These are phyloP conservation scores for Syngnathus floridae DNA, from an alignment of 2,113 vertebrate species.

Conservation along the genomic window DNA sequence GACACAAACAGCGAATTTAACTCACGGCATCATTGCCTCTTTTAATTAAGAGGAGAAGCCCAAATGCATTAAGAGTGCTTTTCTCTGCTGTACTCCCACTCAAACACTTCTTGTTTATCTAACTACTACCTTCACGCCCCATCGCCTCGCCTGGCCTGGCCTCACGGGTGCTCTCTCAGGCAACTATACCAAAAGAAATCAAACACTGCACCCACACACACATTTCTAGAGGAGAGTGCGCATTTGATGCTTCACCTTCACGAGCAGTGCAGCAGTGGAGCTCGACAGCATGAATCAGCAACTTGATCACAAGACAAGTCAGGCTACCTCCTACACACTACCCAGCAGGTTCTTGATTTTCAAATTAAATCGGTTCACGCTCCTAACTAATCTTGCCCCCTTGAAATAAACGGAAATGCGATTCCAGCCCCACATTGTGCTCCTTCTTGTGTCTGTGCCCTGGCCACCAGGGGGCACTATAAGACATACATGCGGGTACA, in stretches of 20 bases:
- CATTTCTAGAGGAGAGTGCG: background rate
- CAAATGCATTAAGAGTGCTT: conserved; percentile 4
- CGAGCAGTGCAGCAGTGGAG: background rate
- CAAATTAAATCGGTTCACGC: background rate
- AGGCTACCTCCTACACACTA: background rate
- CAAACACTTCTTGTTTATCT: conserved; percentile 22
- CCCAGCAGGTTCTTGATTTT: background rate
- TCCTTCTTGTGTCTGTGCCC: too few relatives aligned
- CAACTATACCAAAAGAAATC: conserved; percentile 46
- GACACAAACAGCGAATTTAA: background rate
- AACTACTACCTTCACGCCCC: conserved; percentile 25
- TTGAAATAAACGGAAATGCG: background rate
- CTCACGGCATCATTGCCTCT: background rate
- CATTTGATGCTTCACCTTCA: background rate
- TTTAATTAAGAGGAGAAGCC: conserved; percentile 2
- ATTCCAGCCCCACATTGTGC: background rate
- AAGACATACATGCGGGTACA: background rate
- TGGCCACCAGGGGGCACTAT: too few relatives aligned
- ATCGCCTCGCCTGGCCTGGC: conserved; percentile 3
- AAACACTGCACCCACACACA: conserved; percentile 30
- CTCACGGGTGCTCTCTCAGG: conserved; percentile 44
- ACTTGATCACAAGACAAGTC: background rate
- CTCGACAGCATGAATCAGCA: background rate
- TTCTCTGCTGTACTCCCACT: conserved; percentile 24
- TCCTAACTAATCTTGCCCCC: background rate